phyloP scores from a whole-genome alignment of 2,888 invertebrate genomes.

The Plebejus melissa region DNA sequence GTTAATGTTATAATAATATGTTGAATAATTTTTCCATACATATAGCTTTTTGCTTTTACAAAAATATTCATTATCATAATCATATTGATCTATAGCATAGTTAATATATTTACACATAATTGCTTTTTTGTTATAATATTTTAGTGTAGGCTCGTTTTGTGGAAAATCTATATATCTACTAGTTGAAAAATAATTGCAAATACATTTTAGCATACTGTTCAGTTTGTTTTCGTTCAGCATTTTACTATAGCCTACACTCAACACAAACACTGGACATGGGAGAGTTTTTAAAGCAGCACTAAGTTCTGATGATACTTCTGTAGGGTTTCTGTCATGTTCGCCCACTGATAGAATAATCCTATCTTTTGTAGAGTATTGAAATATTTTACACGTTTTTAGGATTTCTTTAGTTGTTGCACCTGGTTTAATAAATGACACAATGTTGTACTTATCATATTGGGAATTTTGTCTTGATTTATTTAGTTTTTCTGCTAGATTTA shows the following conservation, averaged over 20 bases:
- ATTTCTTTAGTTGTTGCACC: constrained; percentile 5
- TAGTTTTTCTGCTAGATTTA: background rate
- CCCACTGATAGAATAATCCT: background rate
- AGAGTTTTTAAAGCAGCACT: background rate
- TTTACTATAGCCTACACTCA: background rate
- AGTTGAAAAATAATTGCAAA: no score
- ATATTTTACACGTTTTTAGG: background rate
- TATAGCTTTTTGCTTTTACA: no score
- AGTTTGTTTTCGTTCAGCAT: background rate
- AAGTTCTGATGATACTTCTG: background rate
- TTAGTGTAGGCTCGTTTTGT: no score
- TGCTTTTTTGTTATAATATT: no score
- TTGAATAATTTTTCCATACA: no score
- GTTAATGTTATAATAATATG: no score
- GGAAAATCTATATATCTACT: no score
- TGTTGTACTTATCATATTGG: background rate
- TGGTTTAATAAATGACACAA: constrained; percentile 1
- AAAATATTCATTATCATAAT: no score
- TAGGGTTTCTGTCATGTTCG: background rate
- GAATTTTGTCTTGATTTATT: background rate
- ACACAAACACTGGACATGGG: background rate
- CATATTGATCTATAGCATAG: no score
- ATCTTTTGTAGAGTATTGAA: background rate
- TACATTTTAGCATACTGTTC: no score
- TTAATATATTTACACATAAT: no score